phyloP scores from a whole-genome alignment of 2,113 vertebrate genomes.

The Galeopterus variegatus region DNA sequence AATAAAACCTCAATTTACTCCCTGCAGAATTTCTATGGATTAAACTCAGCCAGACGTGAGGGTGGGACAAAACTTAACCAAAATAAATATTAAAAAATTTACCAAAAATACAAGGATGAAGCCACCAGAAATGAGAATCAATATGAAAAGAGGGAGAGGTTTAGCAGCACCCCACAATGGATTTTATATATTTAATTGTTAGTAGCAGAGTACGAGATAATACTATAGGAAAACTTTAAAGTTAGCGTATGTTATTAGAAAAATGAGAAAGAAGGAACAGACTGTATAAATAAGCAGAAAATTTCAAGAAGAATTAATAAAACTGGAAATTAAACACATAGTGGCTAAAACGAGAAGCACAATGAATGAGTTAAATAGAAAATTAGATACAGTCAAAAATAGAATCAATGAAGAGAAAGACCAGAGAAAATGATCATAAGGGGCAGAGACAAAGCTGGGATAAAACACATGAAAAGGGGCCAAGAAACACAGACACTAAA shows the following conservation, averaged over 20 bases:
- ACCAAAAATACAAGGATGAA: no score
- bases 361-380: background rate
- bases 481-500: background rate
- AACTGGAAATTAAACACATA: background rate
- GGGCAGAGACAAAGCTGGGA: background rate
- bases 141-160: background rate
- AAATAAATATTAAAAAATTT: background rate
- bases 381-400: background rate
- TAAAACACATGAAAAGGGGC: accelerated
- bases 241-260: no score
- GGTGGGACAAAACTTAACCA: background rate
- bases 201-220: background rate
- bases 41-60: background rate
- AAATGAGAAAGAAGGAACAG: background rate
- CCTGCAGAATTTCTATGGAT: background rate
- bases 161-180: background rate
- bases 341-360: no score
- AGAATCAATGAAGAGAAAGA: background rate
- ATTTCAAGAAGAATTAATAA: background rate
- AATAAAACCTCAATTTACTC: background rate
- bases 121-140: background rate
- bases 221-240: background rate
- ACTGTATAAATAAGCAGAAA: background rate
- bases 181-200: background rate
- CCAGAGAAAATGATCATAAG: background rate